Evolutionary conservation across 2,888 invertebrate species (phyloP), one percentile per base, ranked within the genome.

Genomic region (Brachynemurus nebulosus): DNA sequence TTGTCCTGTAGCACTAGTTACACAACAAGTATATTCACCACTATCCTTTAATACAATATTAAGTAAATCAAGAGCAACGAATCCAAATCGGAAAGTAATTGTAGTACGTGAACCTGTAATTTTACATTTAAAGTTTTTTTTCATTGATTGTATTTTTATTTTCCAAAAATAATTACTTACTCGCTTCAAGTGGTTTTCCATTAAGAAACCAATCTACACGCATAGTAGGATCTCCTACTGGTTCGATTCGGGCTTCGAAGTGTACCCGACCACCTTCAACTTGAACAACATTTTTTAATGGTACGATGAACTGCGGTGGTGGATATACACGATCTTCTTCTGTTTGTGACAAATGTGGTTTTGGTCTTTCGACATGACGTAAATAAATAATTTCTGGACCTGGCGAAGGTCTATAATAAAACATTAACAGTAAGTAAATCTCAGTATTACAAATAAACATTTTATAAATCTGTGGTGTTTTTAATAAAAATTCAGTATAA

Each of bases 161-260:
- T n/a, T n/a, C n/a, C n/a, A n/a, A n/a, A 40, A 42, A 7, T 38
- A 19, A 21, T 37, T 53, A 73, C 86, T 74, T 69, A 92, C 93
- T 90, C 61, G 90, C 90, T 75, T 84, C 81, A 57, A 96, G 75
- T 59, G 86, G 84, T 69, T 79, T 78, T 57, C 91, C 92, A 66
- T 96, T 91, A 59, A 85, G 78, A 62, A 81, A 89, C 95, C 95
- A 97, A 69, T 95, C 92, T 55, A 96, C 88, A 59, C 81, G 81
- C 90, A 96, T 90, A 41, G 84, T 85, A 51, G 95, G 92, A 68
- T 97, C 96, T 53, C 93, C 93, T 59, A 93, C 88, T 54, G 96
- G 96, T 68, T 90, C 88, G 67, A 96, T 86, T 66, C 92, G 84
- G 62, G 93, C 95, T 71, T 97, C 96, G 72, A 97, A 92, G 71